Percentiles rank a stretch among this genome's conserved stretches.
Evolutionary conservation across 2,888 invertebrate species (phyloP).

Genomic region (Tanypteryx hageni): DNA sequence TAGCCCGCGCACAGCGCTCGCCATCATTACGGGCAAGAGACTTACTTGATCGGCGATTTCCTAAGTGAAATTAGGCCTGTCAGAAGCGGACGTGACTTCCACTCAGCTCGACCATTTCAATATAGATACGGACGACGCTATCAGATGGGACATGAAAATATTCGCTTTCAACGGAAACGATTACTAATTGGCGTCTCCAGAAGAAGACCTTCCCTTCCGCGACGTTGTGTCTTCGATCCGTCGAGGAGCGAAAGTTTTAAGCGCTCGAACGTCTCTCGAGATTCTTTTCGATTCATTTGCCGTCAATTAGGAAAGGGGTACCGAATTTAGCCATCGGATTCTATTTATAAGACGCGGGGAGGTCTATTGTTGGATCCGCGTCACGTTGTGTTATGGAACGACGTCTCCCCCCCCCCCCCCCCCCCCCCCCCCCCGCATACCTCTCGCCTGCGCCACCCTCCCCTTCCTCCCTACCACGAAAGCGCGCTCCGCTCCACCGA

Average conservation of each 20-base stretch:
- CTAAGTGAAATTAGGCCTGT: too few species aligned
- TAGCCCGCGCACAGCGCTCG: too few species aligned
- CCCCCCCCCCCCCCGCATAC: background rate
- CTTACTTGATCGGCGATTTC: too few species aligned
- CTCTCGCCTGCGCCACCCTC: background rate
- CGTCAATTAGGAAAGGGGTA: background rate
- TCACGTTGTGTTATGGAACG: background rate
- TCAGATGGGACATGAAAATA: too few species aligned
- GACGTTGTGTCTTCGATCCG: background rate
- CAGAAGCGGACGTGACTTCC: too few species aligned
- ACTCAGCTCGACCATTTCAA: too few species aligned
- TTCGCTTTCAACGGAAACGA: background rate
- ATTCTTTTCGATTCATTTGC: conserved; percentile 3
- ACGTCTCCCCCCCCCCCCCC: background rate
- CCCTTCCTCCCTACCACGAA: background rate
- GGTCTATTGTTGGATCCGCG: background rate
- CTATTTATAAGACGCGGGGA: background rate
- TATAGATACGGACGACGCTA: too few species aligned
- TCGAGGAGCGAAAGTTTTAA: too few species aligned
- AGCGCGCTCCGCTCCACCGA: too few species aligned
- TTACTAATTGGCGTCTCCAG: background rate
- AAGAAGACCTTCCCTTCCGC: background rate
- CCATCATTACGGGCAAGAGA: too few species aligned
- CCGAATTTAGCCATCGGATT: background rate
- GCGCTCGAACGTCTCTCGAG: background rate